Evolutionary conservation across 2,797 vertebrate species (phyloP).

Genomic region (Lacerta bilineata): DNA sequence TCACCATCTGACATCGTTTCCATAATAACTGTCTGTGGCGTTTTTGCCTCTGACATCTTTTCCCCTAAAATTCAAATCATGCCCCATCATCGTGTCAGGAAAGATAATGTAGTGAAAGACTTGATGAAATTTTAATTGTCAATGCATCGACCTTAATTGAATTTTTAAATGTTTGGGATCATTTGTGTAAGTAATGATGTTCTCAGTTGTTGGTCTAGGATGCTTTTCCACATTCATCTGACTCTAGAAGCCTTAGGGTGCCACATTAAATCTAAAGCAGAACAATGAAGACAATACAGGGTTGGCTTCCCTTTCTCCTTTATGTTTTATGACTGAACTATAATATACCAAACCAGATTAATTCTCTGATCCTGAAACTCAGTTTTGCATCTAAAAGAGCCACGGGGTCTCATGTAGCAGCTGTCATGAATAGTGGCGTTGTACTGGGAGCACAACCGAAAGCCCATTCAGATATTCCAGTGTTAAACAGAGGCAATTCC

Average conservation of each 20-base stretch:
- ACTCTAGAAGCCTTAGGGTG: conserved; percentile 36
- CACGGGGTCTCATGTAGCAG: background rate
- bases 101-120: conserved; percentile 2
- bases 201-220: background rate
- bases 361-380: conserved; percentile 18
- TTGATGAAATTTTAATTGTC: conserved; percentile 40
- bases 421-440: background rate
- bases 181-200: conserved; percentile 32
- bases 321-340: conserved; percentile 38
- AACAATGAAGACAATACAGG: conserved; percentile 13
- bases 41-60: background rate
- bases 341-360: conserved; percentile 21
- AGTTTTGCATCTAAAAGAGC: conserved; percentile 32
- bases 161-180: conserved; percentile 49
- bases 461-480: background rate
- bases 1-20: conserved; percentile 7
- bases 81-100: background rate
- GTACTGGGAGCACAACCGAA: background rate
- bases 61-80: conserved; percentile 6
- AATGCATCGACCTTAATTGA: conserved; percentile 3
- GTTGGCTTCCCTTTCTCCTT: conserved; percentile 21
- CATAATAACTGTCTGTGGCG: conserved; percentile 5
- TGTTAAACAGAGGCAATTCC: background rate
- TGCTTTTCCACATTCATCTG: conserved; percentile 6
- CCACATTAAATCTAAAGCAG: conserved; percentile 43